These are phyloP conservation scores for Nemotelus nigrinus DNA, from an alignment of 2,888 invertebrate genomes.

Conservation along the genomic window DNA sequence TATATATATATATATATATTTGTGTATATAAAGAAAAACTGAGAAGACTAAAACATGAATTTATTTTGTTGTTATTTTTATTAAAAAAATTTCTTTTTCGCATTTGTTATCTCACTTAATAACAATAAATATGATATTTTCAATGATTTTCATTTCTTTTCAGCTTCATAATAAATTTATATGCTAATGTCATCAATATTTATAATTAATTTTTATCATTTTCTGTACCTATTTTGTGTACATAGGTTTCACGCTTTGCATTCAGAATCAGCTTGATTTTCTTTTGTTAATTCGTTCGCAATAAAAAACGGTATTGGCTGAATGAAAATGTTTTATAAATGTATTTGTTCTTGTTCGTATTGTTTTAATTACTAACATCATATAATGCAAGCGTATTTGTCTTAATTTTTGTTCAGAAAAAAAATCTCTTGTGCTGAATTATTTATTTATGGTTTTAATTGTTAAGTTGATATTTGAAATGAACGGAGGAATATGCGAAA, in stretches of 20 bases:
- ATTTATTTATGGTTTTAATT: no score
- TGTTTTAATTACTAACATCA: neutral
- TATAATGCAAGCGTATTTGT: conserved; percentile 27
- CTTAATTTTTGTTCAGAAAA: no score
- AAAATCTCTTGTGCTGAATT: neutral
- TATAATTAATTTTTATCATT: conserved; percentile 8
- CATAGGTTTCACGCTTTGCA: conserved; percentile 14
- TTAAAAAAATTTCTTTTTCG: conserved; percentile 21
- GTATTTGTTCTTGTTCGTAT: no score
- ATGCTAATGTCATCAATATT: conserved; percentile 12
- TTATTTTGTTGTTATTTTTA: neutral
- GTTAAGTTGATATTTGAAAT: no score
- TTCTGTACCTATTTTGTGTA: conserved; percentile 18
- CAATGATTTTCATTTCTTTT: conserved; percentile 2
- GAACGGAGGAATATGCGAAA: no score
- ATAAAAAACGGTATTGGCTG: conserved; percentile 5
- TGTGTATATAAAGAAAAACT: no score
- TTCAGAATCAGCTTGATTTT: conserved; percentile 11
- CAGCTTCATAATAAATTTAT: conserved; percentile 35
- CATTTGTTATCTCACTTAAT: conserved; percentile 26
- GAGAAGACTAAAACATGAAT: no score
- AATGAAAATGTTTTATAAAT: no score
- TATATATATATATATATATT: no score
- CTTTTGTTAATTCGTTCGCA: neutral
- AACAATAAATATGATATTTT: conserved; percentile 38